phyloP scores from a whole-genome alignment of 30 jellyfish, hydroid and myxozoan species.

The Aurelia aurita complex sp. Pacific region DNA sequence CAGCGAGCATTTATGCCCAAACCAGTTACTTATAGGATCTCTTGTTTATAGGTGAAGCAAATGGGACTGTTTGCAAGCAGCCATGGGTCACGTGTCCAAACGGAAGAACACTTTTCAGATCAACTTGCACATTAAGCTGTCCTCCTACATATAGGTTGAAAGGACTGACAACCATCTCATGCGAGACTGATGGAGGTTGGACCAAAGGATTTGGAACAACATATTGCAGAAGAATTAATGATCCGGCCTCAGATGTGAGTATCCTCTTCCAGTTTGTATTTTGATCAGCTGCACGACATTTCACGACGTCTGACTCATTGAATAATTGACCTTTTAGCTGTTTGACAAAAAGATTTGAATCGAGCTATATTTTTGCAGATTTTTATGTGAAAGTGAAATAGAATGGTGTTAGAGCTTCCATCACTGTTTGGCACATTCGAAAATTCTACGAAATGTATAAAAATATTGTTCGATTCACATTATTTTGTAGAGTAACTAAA shows the following conservation, averaged over 20 bases:
- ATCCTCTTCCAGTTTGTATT: background rate
- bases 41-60: conserved; percentile 34
- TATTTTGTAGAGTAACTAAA: too few relatives aligned
- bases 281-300: background rate
- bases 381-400: too few relatives aligned
- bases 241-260: conserved; percentile 87
- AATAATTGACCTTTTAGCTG: background rate
- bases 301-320: background rate
- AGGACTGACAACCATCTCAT: conserved; percentile 66
- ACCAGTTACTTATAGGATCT: too few relatives aligned
- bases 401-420: too few relatives aligned
- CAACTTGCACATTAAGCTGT: conserved; percentile 71
- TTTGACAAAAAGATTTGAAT: too few relatives aligned
- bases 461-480: too few relatives aligned
- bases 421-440: too few relatives aligned
- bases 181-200: conserved; percentile 92
- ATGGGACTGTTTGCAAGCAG: conserved; percentile 73
- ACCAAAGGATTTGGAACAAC: conserved; percentile 29
- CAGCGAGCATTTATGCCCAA: too few relatives aligned
- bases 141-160: conserved; percentile 62
- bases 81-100: conserved; percentile 73
- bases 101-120: conserved; percentile 53
- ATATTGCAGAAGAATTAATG: conserved; percentile 80
- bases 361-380: too few relatives aligned
- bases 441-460: too few relatives aligned